Conservation (phyloP, 2,888 invertebrate species). For the Stegophylla sp. region DNA sequence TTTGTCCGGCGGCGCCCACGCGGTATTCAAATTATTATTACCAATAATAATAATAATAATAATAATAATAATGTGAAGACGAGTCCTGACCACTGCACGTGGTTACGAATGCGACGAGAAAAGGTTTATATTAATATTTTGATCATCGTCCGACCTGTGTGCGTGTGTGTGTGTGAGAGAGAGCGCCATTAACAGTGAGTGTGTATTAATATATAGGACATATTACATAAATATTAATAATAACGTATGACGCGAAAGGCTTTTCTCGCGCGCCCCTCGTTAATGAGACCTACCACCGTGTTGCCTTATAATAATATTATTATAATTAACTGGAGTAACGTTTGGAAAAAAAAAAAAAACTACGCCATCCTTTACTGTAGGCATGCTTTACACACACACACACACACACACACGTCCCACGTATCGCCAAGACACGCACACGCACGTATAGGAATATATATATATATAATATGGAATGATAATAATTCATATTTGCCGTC, state of each 20-base stretch:
- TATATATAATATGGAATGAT: neutral
- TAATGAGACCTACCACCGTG: neutral
- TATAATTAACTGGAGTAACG: slow-evolving; percentile 42
- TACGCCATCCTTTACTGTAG: neutral
- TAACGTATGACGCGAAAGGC: slow-evolving; percentile 7
- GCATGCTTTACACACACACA: neutral
- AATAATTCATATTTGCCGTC: slow-evolving; percentile 2
- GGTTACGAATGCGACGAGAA: too few species aligned
- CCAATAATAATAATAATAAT: neutral
- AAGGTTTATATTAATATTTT: neutral
- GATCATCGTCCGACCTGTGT: neutral
- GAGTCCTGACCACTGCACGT: too few species aligned
- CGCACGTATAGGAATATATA: neutral
- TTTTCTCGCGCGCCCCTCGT: slow-evolving; percentile 22
- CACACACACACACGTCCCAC: neutral
- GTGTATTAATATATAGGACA: neutral
- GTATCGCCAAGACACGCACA: neutral
- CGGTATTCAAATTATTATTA: slow-evolving; percentile 28
- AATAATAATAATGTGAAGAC: too few species aligned
- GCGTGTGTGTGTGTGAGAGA: neutral
- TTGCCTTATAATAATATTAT: slow-evolving; percentile 15
- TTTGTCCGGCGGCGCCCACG: slow-evolving; percentile 36
- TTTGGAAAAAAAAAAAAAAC: slow-evolving; percentile 25
- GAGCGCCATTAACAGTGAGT: neutral
- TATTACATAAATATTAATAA: neutral